phyloP scores from a whole-genome alignment of 2,113 vertebrate genomes.

The Cheirogaleus medius region DNA sequence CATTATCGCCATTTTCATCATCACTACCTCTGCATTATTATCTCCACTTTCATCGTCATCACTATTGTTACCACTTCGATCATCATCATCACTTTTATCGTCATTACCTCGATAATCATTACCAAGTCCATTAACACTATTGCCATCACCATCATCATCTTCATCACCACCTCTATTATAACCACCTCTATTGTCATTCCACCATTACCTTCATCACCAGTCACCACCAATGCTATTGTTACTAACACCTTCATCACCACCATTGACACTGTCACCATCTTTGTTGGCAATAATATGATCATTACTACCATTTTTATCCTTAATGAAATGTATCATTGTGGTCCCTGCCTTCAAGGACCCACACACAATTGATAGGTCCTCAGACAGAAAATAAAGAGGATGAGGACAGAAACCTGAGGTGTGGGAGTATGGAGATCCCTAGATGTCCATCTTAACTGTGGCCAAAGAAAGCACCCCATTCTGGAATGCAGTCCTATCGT shows the following conservation, averaged over 20 bases:
- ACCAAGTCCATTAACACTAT: neutral
- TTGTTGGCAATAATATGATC: neutral
- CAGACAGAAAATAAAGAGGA: neutral
- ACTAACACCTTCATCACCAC: neutral
- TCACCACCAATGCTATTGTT: neutral
- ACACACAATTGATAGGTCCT: neutral
- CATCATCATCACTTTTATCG: neutral
- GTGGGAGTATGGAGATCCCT: neutral
- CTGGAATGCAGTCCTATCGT: neutral
- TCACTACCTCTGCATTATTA: neutral
- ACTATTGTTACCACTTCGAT: neutral
- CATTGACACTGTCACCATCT: neutral
- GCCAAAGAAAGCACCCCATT: neutral
- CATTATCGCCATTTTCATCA: neutral
- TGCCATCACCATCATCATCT: neutral
- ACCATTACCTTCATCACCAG: neutral
- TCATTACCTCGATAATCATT: neutral
- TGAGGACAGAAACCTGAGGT: neutral
- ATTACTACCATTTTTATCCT: constrained; percentile 9
- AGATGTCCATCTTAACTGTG: neutral
- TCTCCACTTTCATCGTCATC: neutral
- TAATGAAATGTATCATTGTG: neutral
- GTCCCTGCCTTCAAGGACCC: neutral
- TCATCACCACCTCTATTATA: neutral
- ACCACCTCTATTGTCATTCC: neutral